These are phyloP conservation scores for Carcina quercana DNA, from an alignment of 2,888 invertebrate genomes.

Conservation along the genomic window DNA sequence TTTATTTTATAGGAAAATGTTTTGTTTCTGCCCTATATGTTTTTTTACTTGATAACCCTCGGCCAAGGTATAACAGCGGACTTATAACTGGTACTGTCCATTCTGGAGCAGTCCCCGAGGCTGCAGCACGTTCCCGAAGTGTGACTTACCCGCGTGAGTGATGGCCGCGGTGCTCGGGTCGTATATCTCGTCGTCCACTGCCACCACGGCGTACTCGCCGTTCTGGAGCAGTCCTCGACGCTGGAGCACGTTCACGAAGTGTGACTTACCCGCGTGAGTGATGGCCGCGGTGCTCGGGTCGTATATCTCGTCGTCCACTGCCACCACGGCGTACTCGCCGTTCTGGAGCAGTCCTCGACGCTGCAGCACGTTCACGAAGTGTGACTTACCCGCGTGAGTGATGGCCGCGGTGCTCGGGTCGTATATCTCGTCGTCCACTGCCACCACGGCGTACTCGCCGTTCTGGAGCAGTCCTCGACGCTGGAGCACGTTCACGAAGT, in stretches of 20 bases:
- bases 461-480: constrained; percentile 80
- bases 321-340: constrained; percentile 91
- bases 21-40: no score
- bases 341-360: constrained; percentile 80
- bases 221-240: constrained; percentile 80
- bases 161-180: constrained; percentile 73
- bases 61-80: no score
- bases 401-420: constrained; percentile 73
- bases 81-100: constrained; percentile 91
- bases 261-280: constrained; percentile 47
- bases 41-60: no score
- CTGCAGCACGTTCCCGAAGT: constrained; percentile 86
- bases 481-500: constrained; percentile 86
- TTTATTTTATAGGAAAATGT: no score
- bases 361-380: constrained; percentile 86
- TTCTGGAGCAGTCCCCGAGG: constrained; percentile 80
- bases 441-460: constrained; percentile 91
- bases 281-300: constrained; percentile 73
- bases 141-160: constrained; percentile 47
- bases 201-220: constrained; percentile 91
- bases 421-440: constrained; percentile 91
- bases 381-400: constrained; percentile 47
- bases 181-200: constrained; percentile 91
- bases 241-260: constrained; percentile 86
- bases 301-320: constrained; percentile 91